Evolutionary conservation across 2,888 invertebrate genomes (phyloP).

Genomic region (Eupithecia abbreviata): DNA sequence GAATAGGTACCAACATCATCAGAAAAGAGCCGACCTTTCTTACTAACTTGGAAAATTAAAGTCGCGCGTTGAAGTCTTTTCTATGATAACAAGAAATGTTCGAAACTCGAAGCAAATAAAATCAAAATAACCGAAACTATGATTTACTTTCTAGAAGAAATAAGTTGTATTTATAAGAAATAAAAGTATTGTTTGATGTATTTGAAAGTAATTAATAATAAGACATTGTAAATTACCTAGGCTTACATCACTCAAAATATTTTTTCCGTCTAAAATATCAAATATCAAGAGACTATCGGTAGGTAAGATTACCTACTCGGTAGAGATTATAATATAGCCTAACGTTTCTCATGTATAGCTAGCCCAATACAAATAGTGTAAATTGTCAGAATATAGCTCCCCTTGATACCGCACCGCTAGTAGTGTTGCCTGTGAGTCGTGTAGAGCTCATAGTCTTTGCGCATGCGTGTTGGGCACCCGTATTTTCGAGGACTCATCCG

Average conservation of each 20-base stretch:
- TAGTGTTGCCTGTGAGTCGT: constrained; percentile 13
- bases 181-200: no score
- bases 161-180: no score
- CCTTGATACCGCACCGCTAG: not conserved
- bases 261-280: not conserved
- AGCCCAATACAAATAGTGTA: not conserved
- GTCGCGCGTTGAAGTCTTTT: constrained; percentile 28
- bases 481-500: constrained; percentile 35
- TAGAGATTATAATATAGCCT: not conserved
- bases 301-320: not conserved
- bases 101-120: not conserved
- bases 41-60: constrained; percentile 1
- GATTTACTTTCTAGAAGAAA: no score
- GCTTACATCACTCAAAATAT: not conserved
- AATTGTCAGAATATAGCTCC: not conserved
- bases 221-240: not conserved
- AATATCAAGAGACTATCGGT: not conserved
- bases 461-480: constrained; percentile 36
- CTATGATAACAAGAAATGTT: constrained; percentile 12
- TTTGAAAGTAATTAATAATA: not conserved
- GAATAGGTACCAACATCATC: not conserved
- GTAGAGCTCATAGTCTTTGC: constrained; percentile 25
- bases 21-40: not conserved
- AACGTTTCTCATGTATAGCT: not conserved
- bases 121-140: not conserved